Evolutionary conservation across 2,113 vertebrate genomes (phyloP).

Genomic region (Sapajus apella): DNA sequence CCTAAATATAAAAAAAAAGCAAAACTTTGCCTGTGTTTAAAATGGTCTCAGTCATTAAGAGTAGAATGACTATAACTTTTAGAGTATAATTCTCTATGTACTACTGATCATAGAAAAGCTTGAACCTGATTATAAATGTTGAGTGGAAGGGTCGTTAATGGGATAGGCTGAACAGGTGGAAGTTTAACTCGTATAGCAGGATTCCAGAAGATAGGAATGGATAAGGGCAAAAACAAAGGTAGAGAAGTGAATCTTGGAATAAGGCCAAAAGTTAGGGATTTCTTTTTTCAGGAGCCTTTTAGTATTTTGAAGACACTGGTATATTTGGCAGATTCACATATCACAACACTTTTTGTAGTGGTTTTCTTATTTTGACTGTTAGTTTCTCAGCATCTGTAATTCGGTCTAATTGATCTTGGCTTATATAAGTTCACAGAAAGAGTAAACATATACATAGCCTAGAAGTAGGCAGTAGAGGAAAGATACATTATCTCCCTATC

Average conservation of each 20-base stretch:
- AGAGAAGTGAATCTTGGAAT: background rate
- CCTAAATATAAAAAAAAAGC: background rate
- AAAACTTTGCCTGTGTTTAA: background rate
- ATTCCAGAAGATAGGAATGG: background rate
- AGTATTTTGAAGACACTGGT: background rate
- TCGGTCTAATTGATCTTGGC: background rate
- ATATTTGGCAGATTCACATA: background rate
- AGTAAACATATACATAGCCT: background rate
- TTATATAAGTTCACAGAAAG: background rate
- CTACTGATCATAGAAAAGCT: background rate
- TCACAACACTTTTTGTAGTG: background rate
- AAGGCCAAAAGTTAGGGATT: background rate
- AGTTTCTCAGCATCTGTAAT: background rate
- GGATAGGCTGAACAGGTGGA: background rate
- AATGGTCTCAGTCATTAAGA: background rate
- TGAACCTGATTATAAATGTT: background rate
- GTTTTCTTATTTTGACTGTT: constrained; percentile 24
- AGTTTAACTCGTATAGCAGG: background rate
- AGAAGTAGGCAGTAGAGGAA: background rate
- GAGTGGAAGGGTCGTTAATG: background rate
- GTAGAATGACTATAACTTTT: constrained; percentile 8
- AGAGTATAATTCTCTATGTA: background rate
- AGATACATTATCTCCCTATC: background rate
- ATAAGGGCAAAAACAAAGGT: background rate
- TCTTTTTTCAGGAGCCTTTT: background rate